Base-by-base conservation (phyloP, 2,113 vertebrate genomes). In the Bubalus kerabau region DNA sequence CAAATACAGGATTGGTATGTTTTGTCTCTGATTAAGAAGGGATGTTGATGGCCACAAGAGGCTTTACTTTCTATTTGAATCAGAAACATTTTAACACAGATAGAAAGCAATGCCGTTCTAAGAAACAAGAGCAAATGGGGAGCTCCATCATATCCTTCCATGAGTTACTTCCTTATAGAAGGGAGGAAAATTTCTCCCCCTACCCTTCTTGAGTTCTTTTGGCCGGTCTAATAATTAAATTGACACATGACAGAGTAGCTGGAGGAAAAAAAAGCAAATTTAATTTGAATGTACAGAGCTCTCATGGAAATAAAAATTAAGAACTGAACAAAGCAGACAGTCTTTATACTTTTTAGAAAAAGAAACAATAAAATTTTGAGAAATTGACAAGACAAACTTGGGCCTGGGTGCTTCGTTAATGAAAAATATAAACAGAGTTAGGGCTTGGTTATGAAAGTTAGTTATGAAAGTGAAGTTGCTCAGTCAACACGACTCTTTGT, bases 121-220 rank as follows among this genome's bases (percentile, higher is more conserved):
- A 76, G 40, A 76, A 76, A 76, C 12, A 76, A 43, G 40, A 76
- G 40, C 71, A 43, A 43, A 24, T 8, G 13, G 3, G 40, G 71
- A 76, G 40, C 40, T 3, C 23, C 40, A 43, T 76, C 21, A 76
- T 76, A 43, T 26, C 5, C 23, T 76, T 76, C 12, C 30, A 43
- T 0, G 1, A 76, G 23, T 76, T 76, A 76, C 40, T 43, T 76
- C 23, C 40, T 76, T 43, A 7, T 76, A 0, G 6, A 76, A 40
- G 23, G 6, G 30, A 30, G 32, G 19, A 6, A 36, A 23, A 7
- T 82, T 24, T n/a, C 17, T 32, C 50, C 32, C 50, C 6, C 32
- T 21, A 5, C 17, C 32, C 6, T 23, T 80, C 19, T 36, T 82
- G 50, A 54, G 80, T 54, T 54, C 50, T 24, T 54, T 82, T 52